These are phyloP conservation scores for Paraplagusia blochii DNA, from an alignment of 2,113 vertebrate genomes.

Conservation along the genomic window DNA sequence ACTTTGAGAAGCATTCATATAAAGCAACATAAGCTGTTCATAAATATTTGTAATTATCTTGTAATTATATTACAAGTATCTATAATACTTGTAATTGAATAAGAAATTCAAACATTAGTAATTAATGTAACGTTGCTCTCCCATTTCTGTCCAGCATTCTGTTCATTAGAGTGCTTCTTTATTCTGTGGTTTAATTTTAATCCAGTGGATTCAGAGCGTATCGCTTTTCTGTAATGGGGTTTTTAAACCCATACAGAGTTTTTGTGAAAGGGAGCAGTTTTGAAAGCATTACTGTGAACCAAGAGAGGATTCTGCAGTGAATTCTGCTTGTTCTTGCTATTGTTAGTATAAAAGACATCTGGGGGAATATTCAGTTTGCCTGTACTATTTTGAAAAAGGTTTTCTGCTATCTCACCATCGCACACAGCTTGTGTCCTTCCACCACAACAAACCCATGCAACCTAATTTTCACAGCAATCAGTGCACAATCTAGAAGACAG, in stretches of 20 bases:
- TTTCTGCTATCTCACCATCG: conserved; percentile 6
- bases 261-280: background rate
- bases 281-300: conserved; percentile 1
- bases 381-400: conserved; percentile 5
- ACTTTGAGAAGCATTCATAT: too few relatives aligned
- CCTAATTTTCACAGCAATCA: conserved; percentile 39
- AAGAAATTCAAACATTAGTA: background rate
- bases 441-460: conserved; percentile 25
- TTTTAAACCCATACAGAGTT: conserved; percentile 9
- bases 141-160: background rate
- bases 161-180: background rate
- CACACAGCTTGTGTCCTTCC: background rate
- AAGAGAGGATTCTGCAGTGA: conserved; percentile 8
- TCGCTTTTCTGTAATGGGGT: conserved; percentile 6
- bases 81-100: too few relatives aligned
- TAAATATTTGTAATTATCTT: too few relatives aligned
- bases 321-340: conserved; percentile 17
- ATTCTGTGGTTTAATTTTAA: conserved; percentile 26
- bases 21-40: too few relatives aligned
- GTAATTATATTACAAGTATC: too few relatives aligned
- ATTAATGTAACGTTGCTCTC: background rate
- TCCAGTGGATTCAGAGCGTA: conserved; percentile 30
- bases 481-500: conserved; percentile 21
- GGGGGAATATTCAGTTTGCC: background rate
- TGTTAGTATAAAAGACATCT: conserved; percentile 16